Evolutionary conservation across 2,888 invertebrate species (phyloP).

Genomic region (Melanostoma scalare): DNA sequence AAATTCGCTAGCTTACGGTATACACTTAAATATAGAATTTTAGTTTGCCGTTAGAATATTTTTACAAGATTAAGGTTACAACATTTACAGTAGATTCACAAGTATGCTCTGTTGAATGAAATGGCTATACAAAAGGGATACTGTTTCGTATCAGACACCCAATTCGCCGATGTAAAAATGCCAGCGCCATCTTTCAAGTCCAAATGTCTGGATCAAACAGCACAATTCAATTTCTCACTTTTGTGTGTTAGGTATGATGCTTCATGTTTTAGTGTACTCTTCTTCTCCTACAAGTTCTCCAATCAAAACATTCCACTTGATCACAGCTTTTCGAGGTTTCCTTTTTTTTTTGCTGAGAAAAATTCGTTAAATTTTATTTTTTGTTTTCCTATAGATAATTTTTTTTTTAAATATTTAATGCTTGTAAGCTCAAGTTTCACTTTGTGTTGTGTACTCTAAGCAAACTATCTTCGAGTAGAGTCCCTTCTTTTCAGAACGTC

Average conservation of each 20-base stretch:
- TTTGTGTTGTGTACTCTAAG: neutral
- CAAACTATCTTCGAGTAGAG: conserved; percentile 63
- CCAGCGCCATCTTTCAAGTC: too few relatives aligned
- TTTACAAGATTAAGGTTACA: conserved; percentile 46
- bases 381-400: conserved; percentile 19
- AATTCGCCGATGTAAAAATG: too few relatives aligned
- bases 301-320: conserved; percentile 39
- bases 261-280: conserved; percentile 24
- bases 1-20: conserved; percentile 55
- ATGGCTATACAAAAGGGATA: too few relatives aligned
- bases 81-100: conserved; percentile 40
- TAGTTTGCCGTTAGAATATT: neutral
- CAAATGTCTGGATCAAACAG: too few relatives aligned
- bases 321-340: conserved; percentile 65
- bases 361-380: conserved; percentile 39
- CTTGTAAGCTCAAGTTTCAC: neutral
- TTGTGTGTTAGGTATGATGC: conserved; percentile 32
- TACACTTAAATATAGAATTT: conserved; percentile 16
- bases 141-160: too few relatives aligned
- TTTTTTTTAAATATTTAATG: conserved; percentile 8
- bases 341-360: conserved; percentile 23
- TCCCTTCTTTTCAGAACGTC: conserved; percentile 84
- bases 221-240: too few relatives aligned
- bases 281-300: conserved; percentile 8
- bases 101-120: too few relatives aligned